Base-by-base conservation (phyloP, 2,888 invertebrate species). In the Drosophila paramelanica region DNA sequence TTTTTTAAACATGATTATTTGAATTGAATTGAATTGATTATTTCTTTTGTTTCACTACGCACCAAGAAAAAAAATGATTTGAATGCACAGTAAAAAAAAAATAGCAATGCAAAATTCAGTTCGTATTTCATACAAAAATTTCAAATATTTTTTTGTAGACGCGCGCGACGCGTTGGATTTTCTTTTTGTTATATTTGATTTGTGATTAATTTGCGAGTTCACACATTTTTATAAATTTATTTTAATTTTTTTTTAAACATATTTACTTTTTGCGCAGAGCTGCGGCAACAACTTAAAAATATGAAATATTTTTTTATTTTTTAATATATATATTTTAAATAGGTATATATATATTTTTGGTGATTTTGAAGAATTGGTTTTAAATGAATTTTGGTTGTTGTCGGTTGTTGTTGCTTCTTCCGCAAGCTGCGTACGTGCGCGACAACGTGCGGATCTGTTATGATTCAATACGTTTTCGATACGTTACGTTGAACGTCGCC, bases 401-500 rank as follows among this genome's bases (percentile, higher is more conserved):
- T 67, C 58, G 73, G 50, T 66, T 66, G 69, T 69, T 66, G 83
- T 78, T 84, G 88, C 76, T 77, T 77, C 79, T 89, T 89, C 89
- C 88, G 88, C 88, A 89, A 81, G 87, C 88, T 86, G 89, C 90
- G 90, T 91, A 91, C 90, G 91, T 89, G 88, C 91, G 89, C 91
- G 90, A 90, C 90, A 90, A 90, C 91, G 91, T 90, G 91, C 90
- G 88, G 91, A 89, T 90, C 91, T 89, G 91, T 91, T 90, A 89
- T 91, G 91, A 89, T 90, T 90, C 89, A 90, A 90, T 89, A 89
- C 84, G 89, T 73, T 78, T 88, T 82, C 89, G 72, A 85, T 85
- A 85, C 82, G 88, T 89, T 89, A 80, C 77, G 83, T 78, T 81
- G 70, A 74, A 72, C 82, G 79, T 71, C 73, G 77, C 74, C 88